These are phyloP conservation scores for Drosophila neutralis DNA, from an alignment of 2,888 invertebrate genomes.

Conservation along the genomic window DNA sequence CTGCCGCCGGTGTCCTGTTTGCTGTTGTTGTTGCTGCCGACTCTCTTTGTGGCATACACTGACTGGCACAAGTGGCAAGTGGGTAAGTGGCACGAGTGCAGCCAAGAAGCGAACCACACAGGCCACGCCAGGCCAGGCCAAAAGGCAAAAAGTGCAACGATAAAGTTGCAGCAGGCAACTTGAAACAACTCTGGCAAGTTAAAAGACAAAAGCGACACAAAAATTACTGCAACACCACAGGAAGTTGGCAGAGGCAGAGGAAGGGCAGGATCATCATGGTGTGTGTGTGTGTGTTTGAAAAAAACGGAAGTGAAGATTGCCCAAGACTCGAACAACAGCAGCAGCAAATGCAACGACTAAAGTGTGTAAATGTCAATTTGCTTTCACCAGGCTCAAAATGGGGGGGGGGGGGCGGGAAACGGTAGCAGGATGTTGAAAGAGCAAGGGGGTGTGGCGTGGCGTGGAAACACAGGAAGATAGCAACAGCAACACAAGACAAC, in stretches of 20 bases:
- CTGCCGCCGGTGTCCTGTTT: slow-evolving; percentile 22
- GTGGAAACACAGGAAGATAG: slow-evolving; percentile 37
- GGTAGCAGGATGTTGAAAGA: not conserved
- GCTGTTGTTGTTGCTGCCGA: slow-evolving; percentile 37
- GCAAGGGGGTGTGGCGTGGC: not conserved
- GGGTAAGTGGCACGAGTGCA: slow-evolving; percentile 17
- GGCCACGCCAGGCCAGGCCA: slow-evolving; percentile 37
- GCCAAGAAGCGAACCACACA: slow-evolving; percentile 46
- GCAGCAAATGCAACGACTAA: slow-evolving; percentile 44
- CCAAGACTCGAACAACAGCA: slow-evolving; percentile 35
- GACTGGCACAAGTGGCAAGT: slow-evolving; percentile 36
- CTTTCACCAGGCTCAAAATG: slow-evolving; percentile 32
- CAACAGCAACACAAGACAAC: slow-evolving; percentile 39
- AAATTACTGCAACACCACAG: slow-evolving; percentile 49
- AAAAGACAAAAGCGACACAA: slow-evolving; percentile 63
- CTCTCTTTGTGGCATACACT: slow-evolving; percentile 58
- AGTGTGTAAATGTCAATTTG: slow-evolving; percentile 78
- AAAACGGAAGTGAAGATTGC: slow-evolving; percentile 72
- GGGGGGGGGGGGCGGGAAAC: not conserved
- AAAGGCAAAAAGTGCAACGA: slow-evolving; percentile 65
- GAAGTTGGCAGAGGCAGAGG: not conserved
- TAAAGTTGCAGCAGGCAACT: slow-evolving; percentile 59
- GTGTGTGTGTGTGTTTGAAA: slow-evolving; percentile 30
- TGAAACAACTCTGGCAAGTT: slow-evolving; percentile 36
- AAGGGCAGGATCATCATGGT: slow-evolving; percentile 9